Conservation (phyloP, 2,888 invertebrate genomes). For the Hyposoter didymator region DNA sequence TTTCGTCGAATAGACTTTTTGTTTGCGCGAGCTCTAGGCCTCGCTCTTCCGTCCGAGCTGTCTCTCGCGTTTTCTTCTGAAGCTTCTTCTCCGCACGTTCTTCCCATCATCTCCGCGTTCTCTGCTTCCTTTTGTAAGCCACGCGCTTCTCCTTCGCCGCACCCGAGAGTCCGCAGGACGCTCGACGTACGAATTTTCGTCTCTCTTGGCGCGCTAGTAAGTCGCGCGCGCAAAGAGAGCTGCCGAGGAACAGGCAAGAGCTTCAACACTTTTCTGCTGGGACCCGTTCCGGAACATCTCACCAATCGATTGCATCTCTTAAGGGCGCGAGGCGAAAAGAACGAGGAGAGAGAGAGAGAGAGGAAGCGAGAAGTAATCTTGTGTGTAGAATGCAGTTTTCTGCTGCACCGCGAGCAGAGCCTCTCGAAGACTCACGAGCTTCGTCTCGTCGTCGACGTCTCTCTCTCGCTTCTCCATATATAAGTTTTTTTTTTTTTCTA, state of each 20-base stretch:
- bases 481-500: slow-evolving; percentile 16
- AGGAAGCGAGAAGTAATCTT: slow-evolving; percentile 9
- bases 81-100: slow-evolving; percentile 20
- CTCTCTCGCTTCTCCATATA: slow-evolving; percentile 44
- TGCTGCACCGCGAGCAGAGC: slow-evolving; percentile 52
- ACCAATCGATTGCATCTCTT: slow-evolving; percentile 61
- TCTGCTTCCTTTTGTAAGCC: slow-evolving; percentile 34
- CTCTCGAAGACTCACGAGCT: slow-evolving; percentile 57
- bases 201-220: slow-evolving; percentile 48
- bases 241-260: slow-evolving; percentile 22
- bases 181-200: slow-evolving; percentile 7
- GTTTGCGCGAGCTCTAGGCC: not conserved
- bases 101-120: slow-evolving; percentile 29
- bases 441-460: slow-evolving; percentile 55
- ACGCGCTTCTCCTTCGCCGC: slow-evolving; percentile 45
- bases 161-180: slow-evolving; percentile 31
- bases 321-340: slow-evolving; percentile 4
- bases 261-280: slow-evolving; percentile 65
- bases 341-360: slow-evolving; percentile 21
- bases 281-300: slow-evolving; percentile 62
- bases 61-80: not conserved
- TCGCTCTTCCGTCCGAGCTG: slow-evolving; percentile 14
- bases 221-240: slow-evolving; percentile 40
- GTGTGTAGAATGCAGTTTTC: slow-evolving; percentile 51
- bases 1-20: slow-evolving; percentile 37